Evolutionary conservation across 2,888 invertebrate species (phyloP).

Genomic region (Lamellibrachia columna): DNA sequence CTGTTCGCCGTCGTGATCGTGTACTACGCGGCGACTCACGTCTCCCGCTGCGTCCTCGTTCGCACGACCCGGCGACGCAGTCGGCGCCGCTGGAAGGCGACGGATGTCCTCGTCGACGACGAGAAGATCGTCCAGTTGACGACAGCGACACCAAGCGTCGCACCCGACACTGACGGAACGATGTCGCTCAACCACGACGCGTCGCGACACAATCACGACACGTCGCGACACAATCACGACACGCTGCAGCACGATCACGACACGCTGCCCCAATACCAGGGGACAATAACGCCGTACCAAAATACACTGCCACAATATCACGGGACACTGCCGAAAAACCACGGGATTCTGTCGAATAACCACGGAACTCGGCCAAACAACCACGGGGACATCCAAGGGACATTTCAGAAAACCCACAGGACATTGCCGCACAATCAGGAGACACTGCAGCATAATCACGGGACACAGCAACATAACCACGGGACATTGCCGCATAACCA

Average conservation of each 20-base stretch:
- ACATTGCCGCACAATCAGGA: background rate
- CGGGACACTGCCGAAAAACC: background rate
- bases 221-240: background rate
- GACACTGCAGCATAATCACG: background rate
- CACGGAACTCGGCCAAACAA: background rate
- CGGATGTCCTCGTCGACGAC: background rate
- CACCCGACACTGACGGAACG: background rate
- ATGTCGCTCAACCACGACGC: background rate
- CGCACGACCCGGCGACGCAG: background rate
- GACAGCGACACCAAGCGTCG: background rate
- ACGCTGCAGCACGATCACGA: background rate
- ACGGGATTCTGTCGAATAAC: background rate
- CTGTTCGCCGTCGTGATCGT: conserved; percentile 32
- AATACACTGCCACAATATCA: background rate
- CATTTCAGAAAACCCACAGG: background rate
- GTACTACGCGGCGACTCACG: conserved; percentile 35
- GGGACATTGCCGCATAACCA: background rate
- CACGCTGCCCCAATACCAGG: background rate
- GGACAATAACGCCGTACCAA: background rate
- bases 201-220: background rate
- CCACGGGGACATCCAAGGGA: background rate
- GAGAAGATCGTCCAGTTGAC: background rate
- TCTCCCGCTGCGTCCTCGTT: conserved; percentile 38
- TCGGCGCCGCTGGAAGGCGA: background rate
- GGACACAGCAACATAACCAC: background rate